These are phyloP conservation scores for Enteromius trimaculatus DNA, from an alignment of 2,797 vertebrate species.

Conservation along the genomic window DNA sequence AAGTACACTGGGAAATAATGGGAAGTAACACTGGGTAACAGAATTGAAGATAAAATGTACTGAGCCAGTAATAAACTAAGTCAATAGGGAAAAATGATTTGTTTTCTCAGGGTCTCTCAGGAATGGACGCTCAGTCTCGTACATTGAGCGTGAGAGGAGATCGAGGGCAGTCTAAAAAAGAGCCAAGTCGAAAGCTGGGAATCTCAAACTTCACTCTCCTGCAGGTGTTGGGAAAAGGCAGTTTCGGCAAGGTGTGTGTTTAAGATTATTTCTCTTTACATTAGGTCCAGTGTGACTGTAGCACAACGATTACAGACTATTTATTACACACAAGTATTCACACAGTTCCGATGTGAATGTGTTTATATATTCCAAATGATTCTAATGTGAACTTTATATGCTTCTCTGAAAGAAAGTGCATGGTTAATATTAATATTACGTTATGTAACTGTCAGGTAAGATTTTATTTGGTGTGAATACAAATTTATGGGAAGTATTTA, in stretches of 20 bases:
- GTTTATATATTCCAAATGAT: neutral
- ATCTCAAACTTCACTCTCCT: conserved; percentile 90
- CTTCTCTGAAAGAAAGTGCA: neutral
- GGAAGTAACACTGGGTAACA: neutral
- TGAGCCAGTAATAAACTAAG: neutral
- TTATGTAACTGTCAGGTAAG: neutral
- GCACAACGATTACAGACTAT: neutral
- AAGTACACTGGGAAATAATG: neutral
- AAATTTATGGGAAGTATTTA: neutral
- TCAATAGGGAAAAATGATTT: neutral
- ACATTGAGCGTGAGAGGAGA: conserved; percentile 54
- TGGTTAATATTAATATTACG: neutral
- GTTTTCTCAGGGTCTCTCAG: conserved; percentile 16
- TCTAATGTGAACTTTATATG: neutral
- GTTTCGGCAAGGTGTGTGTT: conserved; percentile 93
- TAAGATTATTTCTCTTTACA: conserved; percentile 4
- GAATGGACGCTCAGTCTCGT: conserved; percentile 25
- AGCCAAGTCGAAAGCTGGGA: conserved; percentile 70
- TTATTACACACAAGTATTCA: neutral
- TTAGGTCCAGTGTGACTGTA: neutral
- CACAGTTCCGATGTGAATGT: neutral
- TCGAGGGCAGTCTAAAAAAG: conserved; percentile 37
- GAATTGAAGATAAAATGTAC: neutral
- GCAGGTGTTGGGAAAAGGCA: conserved; percentile 95
- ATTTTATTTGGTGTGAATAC: neutral